Conservation (phyloP, 2,113 vertebrate genomes). For the Lagopus muta region DNA sequence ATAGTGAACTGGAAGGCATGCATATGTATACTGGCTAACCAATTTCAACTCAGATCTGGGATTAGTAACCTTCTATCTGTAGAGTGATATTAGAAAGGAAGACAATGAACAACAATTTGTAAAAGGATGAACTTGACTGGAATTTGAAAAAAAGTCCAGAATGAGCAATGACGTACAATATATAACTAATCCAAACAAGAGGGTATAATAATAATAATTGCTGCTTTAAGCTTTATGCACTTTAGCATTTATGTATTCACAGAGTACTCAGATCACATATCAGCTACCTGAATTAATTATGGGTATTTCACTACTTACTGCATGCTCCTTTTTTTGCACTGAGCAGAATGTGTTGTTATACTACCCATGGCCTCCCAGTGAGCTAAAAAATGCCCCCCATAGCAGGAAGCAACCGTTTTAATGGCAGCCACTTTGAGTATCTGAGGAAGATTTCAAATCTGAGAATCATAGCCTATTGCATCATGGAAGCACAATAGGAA, state of each 20-base stretch:
- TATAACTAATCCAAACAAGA: neutral
- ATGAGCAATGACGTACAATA: neutral
- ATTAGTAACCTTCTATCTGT: neutral
- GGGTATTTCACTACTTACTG: neutral
- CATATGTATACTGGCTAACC: neutral
- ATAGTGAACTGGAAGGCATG: neutral
- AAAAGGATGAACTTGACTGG: neutral
- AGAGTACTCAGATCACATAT: neutral
- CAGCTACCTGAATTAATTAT: conserved; percentile 5
- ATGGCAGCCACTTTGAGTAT: neutral
- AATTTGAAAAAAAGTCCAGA: neutral
- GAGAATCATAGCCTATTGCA: neutral
- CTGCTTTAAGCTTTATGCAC: neutral
- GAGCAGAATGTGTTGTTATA: neutral
- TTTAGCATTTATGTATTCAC: neutral
- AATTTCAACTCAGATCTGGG: neutral
- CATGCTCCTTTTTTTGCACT: neutral
- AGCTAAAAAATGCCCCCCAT: neutral
- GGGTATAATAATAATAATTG: neutral
- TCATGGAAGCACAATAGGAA: neutral
- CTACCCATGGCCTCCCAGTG: neutral
- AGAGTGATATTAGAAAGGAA: neutral
- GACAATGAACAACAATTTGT: neutral
- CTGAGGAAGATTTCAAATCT: neutral
- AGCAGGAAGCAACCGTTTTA: neutral